Percentiles rank a stretch among this genome's conserved stretches.
Evolutionary conservation across 2,888 invertebrate genomes (phyloP).

Genomic region (Junonia oenone): DNA sequence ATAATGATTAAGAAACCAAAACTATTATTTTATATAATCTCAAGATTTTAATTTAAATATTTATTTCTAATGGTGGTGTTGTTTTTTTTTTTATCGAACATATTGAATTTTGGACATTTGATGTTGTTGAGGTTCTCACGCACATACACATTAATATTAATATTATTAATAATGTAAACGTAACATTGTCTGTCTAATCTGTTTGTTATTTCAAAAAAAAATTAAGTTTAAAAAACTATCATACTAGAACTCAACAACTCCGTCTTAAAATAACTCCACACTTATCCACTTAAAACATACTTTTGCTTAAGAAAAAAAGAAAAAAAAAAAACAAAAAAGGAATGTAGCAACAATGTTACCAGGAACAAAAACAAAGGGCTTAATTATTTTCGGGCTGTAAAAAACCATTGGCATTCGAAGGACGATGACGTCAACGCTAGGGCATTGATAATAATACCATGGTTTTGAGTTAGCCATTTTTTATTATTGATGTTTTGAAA

Average conservation of each 20-base stretch:
- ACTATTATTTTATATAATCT: background rate
- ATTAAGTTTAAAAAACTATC: too few relatives aligned
- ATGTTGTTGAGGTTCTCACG: too few relatives aligned
- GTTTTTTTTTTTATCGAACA: too few relatives aligned
- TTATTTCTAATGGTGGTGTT: too few relatives aligned
- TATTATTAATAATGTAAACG: too few relatives aligned
- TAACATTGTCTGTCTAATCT: too few relatives aligned
- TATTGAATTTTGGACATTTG: too few relatives aligned
- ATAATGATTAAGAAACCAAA: background rate
- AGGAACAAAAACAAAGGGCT: conserved; percentile 55
- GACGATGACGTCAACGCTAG: conserved; percentile 58
- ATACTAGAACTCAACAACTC: too few relatives aligned
- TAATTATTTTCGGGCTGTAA: conserved; percentile 61
- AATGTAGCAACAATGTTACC: conserved; percentile 28
- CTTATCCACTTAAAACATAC: background rate
- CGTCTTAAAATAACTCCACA: background rate
- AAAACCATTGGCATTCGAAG: conserved; percentile 64
- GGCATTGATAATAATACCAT: background rate
- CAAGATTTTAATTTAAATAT: too few relatives aligned
- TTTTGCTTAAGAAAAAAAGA: background rate
- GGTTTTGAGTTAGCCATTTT: background rate
- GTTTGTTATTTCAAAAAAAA: too few relatives aligned
- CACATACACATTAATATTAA: too few relatives aligned
- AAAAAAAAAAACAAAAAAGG: conserved; percentile 7
- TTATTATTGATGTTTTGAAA: too few relatives aligned